These are phyloP conservation scores for Anguilla rostrata DNA, from an alignment of 2,113 vertebrate species.

Conservation along the genomic window DNA sequence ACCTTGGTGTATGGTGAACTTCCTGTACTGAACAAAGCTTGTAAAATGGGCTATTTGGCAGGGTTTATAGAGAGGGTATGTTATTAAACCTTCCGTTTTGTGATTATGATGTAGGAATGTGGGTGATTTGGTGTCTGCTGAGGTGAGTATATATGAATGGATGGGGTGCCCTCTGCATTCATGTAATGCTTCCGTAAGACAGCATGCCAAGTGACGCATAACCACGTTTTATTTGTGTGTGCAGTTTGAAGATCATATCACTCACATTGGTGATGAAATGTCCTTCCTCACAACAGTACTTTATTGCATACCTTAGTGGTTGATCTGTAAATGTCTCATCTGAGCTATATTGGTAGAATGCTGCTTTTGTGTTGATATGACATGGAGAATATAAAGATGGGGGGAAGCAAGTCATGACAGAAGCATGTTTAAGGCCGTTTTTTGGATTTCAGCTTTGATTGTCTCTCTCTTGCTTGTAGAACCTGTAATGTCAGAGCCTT, in stretches of 20 bases:
- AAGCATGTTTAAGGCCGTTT: not conserved
- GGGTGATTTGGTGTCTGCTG: not conserved
- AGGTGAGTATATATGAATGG: conserved; percentile 7
- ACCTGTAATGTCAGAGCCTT: conserved; percentile 2
- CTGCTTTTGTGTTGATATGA: not conserved
- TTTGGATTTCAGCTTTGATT: not conserved
- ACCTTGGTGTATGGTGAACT: not conserved
- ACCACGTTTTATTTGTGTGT: conserved; percentile 7
- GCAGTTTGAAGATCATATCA: not conserved
- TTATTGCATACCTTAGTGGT: conserved; percentile 1
- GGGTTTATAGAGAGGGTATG: not conserved
- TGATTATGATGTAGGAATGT: not conserved
- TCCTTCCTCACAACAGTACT: conserved; percentile 14
- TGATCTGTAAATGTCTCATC: not conserved
- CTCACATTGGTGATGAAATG: conserved; percentile 13
- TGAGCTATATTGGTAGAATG: not conserved
- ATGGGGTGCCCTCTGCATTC: conserved; percentile 19
- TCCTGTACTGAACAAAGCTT: not conserved
- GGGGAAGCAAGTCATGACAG: not conserved
- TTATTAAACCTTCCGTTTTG: conserved; percentile 1
- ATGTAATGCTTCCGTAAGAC: conserved; percentile 10
- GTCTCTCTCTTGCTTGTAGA: not conserved
- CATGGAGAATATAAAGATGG: not conserved
- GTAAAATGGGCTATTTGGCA: not conserved
- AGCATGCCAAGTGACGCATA: not conserved